phyloP scores from a whole-genome alignment of 1,140 invertebrate species.

The Varroa destructor region DNA sequence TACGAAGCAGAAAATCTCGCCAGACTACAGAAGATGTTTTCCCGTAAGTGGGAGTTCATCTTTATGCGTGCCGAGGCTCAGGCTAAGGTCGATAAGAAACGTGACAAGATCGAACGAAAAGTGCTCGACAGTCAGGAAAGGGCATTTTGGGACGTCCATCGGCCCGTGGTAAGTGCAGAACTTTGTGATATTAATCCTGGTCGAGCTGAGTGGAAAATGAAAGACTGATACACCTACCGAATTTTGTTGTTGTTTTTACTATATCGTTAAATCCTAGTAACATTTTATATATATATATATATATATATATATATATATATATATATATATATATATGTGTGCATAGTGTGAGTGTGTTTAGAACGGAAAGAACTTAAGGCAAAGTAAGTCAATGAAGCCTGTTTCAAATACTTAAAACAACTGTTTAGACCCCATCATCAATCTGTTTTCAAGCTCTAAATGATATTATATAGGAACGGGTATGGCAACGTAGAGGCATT shows the following conservation, averaged over 20 bases:
- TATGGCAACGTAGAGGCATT: too few species aligned
- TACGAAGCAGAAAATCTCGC: conserved; percentile 97
- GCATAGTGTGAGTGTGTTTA: too few species aligned
- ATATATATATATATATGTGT: not conserved
- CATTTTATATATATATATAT: not conserved
- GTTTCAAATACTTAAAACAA: too few species aligned
- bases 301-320: not conserved
- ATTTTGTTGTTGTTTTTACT: conserved; percentile 21
- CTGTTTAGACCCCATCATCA: too few species aligned
- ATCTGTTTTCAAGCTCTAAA: too few species aligned
- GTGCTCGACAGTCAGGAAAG: conserved; percentile 96
- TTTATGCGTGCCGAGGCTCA: conserved; percentile 80
- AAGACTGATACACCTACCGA: conserved; percentile 29
- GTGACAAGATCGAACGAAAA: conserved; percentile 93
- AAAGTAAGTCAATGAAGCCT: too few species aligned
- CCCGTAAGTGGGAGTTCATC: conserved; percentile 98
- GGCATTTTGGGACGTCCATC: conserved; percentile 98
- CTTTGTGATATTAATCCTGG: not conserved
- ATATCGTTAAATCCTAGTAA: not conserved
- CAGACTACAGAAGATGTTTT: conserved; percentile 96
- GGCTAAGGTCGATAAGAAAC: conserved; percentile 84
- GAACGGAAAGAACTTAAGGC: too few species aligned
- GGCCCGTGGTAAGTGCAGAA: conserved; percentile 65
- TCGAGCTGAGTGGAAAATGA: not conserved
- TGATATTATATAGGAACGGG: too few species aligned